Evolutionary conservation across 2,888 invertebrate species (phyloP), one percentile per base, ranked within the genome.

Genomic region (Hypsopygia costalis): DNA sequence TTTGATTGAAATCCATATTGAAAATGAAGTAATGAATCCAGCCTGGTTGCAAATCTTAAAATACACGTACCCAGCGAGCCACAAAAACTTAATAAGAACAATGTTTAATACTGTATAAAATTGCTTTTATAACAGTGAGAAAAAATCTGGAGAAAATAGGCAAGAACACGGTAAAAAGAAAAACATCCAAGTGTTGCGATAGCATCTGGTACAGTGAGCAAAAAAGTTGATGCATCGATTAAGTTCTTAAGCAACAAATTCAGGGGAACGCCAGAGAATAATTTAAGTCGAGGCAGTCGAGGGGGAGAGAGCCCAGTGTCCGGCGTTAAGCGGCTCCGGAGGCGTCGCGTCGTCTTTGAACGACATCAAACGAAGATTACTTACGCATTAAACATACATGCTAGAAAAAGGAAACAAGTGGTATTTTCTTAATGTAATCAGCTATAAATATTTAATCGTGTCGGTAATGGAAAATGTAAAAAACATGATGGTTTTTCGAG

Each of bases 351-450:
- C 58, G 60, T 49, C 70, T 74, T 72, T 69, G 66, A 69, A 50
- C 52, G 55, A 81, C 78, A 81, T 85, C 81, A 86, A 86, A 82
- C 70, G 69, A 43, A 69, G 72, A 77, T 72, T 75, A 71, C 62
- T 62, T 67, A 67, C 66, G 66, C 80, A 82, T 82, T 81, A 82
- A 82, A 82, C 81, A 82, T 78, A 81, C 78, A 79, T 74, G 71
- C 55, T 50, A 61, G 58, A 66, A 44, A 30, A 43, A 41, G 71
- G 68, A 69, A 73, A 69, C 70, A 72, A 74, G 64, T 67, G 62
- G 48, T 65, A 70, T 69, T 80, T 75, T 76, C 78, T 80, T 81
- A 82, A 83, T 78, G 77, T 75, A 76, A 72, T 81, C 58, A 58
- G 60, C 65, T 67, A 81, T 82, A 78, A 82, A 86, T 86, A 81